Evolutionary conservation across 1,140 invertebrate species (phyloP), one percentile per base, ranked within the genome.

Genomic region (Varroa destructor): DNA sequence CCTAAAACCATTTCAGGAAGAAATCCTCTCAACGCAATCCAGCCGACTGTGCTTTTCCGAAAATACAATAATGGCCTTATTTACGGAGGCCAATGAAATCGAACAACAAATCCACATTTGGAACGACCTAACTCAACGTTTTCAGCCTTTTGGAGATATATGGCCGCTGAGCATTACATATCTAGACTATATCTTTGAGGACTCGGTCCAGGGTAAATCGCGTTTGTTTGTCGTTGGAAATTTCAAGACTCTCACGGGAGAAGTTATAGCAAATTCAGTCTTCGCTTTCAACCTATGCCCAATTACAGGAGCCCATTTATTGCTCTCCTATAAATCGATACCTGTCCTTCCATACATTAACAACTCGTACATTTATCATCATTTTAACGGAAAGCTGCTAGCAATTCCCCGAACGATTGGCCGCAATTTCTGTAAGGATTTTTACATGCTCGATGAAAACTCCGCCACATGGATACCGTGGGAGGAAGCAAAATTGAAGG

Each of bases 281-380:
- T 67, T 67, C 37, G 40, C 61, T n/a, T 67, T 67, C 37, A 67
- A 67, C 36, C 12, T 67, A 1, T 67, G 61, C 46, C 61, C 61
- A 12, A 67, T 67, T 43, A 67, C n/a, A 12, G 61, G 61, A 37
- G 8, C 61, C 1, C 25, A 25, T 25, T 25, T 25, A 25, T 67
- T 67, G 37, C 61, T 67, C 40, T 36, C 61, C 2, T 67, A 14
- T 3, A 67, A 40, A 40, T 67, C 61, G 12, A 46, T 67, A 1
- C 61, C 61, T 12, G 61, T 67, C 3, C 37, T 67, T 12, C 61
- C 61, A 40, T 67, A 43, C 61, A 67, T 67, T 12, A 67, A 67
- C 37, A 67, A 67, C 61, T 67, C 61, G 61, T 67, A 67, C 37
- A 67, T 67, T 12, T 67, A 67, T 37, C 61, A 67, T 46, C 61